Evolutionary conservation across 2,888 invertebrate genomes (phyloP), one percentile per base, ranked within the genome.

Genomic region (Mamestra brassicae): DNA sequence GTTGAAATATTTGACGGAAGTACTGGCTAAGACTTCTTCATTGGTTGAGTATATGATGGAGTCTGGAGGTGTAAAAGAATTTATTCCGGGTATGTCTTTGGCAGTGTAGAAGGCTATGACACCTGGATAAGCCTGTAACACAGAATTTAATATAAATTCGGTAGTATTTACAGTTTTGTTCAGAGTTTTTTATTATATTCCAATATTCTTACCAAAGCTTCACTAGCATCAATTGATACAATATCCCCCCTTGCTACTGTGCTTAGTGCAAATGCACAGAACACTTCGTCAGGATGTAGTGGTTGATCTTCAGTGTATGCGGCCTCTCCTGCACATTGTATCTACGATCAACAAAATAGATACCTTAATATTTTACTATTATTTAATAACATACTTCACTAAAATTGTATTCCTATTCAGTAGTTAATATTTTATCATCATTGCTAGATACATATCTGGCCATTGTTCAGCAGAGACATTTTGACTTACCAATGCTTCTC

Each of bases 261-360:
- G 17, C 94, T 92, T 0, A 97, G 88, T 1, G 97, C 97, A 83
- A 98, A 97, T 3, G 97, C 97, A 42, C 97, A 98, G 89, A 96
- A 97, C 2, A 98, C 96, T 92, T 98, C 97, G 84, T 97, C 96
- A 0, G 96, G 95, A 1, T 94, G 87, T 0, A 94, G 90, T 5
- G 97, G 97, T 45, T 97, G 90, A 87, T 98, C 98, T 87, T 97
- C 97, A 2, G 97, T 94, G 89, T 97, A 98, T 80, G 96, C 93
- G 0, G 97, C 97, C 90, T 98, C 97, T 0, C 98, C 98, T 38
- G 97, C 95, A 84, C 97, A 97, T 94, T 97, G 97, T 69, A 96
- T 93, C 93, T 94, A 54, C 15, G 17, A 60, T 36, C 10, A 52
- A 64, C 5, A 36, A 26, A 36, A 36, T 17, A 8, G 7, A 55